phyloP scores from a whole-genome alignment of 2,113 vertebrate species.

The Asarcornis scutulata region DNA sequence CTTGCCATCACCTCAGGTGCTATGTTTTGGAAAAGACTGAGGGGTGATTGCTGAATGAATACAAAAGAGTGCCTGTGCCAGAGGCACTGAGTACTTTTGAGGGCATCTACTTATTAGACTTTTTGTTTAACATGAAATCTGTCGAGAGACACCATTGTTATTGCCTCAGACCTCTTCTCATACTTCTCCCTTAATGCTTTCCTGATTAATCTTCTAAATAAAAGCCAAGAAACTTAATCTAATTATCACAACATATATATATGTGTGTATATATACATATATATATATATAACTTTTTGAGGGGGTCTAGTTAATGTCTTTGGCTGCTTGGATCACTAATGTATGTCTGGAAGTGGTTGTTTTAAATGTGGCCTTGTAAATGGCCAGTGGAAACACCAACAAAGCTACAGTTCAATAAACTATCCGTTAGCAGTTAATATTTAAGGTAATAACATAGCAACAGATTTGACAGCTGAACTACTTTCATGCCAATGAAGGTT shows the following conservation, averaged over 20 bases:
- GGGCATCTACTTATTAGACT: not conserved
- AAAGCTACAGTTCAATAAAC: not conserved
- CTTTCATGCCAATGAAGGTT: not conserved
- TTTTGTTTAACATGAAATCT: not conserved
- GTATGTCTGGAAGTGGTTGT: not conserved
- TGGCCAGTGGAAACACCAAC: not conserved
- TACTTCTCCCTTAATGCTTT: not conserved
- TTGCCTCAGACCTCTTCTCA: not conserved
- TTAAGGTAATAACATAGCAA: not conserved
- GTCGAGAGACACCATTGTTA: rapidly evolving
- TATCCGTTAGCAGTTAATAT: not conserved
- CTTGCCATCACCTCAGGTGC: not conserved
- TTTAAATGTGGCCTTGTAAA: not conserved
- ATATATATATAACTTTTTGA: not conserved
- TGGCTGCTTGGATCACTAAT: not conserved
- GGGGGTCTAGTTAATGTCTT: not conserved
- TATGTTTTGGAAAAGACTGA: not conserved
- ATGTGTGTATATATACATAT: not conserved
- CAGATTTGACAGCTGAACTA: not conserved
- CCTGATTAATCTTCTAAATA: not conserved
- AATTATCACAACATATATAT: not conserved
- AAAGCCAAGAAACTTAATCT: not conserved
- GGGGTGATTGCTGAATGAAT: not conserved
- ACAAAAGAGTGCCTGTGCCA: not conserved
- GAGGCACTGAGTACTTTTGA: not conserved